phyloP scores from a whole-genome alignment of 2,888 invertebrate species.

The Parthenolecanium corni region DNA sequence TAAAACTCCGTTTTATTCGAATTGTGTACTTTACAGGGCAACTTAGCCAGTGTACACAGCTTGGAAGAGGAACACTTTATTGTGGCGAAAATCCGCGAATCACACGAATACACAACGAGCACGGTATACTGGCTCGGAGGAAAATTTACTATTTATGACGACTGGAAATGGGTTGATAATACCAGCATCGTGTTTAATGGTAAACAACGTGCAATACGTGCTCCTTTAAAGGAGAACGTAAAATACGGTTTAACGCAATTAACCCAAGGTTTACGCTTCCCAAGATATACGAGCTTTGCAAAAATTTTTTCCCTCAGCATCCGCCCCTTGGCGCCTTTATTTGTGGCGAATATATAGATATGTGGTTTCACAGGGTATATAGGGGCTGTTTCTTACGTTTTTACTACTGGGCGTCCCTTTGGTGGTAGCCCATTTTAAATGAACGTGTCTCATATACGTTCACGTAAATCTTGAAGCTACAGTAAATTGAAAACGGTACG shows the following conservation, averaged over 20 bases:
- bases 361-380: too few relatives aligned
- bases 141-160: conserved; percentile 40
- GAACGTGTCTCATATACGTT: too few relatives aligned
- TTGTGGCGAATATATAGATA: too few relatives aligned
- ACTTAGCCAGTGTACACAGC: conserved; percentile 55
- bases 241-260: not conserved
- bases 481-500: too few relatives aligned
- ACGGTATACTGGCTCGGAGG: conserved; percentile 65
- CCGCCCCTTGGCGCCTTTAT: not conserved
- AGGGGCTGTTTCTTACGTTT: not conserved
- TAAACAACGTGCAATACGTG: conserved; percentile 31
- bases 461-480: too few relatives aligned
- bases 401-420: too few relatives aligned
- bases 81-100: conserved; percentile 54
- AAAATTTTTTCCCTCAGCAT: not conserved
- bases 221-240: not conserved
- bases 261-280: not conserved
- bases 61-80: conserved; percentile 59
- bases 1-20: too few relatives aligned
- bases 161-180: conserved; percentile 56
- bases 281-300: too few relatives aligned
- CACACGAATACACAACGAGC: conserved; percentile 58
- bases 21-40: conserved; percentile 41
- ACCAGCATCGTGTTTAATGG: conserved; percentile 50
- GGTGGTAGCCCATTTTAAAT: too few relatives aligned